These are phyloP conservation scores for Ceratothoa steindachneri DNA, from an alignment of 2,888 invertebrate genomes.

Conservation along the genomic window DNA sequence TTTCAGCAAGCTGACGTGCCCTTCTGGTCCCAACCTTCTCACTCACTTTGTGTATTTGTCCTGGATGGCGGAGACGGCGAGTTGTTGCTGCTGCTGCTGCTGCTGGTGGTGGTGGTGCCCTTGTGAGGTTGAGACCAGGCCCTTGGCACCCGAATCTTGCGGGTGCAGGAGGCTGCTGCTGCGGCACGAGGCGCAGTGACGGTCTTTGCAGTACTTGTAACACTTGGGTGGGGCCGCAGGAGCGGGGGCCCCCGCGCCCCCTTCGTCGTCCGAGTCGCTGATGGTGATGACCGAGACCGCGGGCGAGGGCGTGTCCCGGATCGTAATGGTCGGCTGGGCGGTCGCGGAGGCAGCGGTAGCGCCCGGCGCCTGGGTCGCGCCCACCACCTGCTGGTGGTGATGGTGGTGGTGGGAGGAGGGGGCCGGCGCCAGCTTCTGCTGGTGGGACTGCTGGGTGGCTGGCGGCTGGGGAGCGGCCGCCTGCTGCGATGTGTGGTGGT, in stretches of 20 bases:
- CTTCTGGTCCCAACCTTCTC: no score
- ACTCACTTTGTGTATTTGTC: conserved; percentile 36
- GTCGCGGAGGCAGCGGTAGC: neutral
- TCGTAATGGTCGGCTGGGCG: conserved; percentile 82
- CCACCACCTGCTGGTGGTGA: neutral
- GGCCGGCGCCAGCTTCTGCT: neutral
- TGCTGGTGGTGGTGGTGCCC: neutral
- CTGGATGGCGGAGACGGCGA: conserved; percentile 4
- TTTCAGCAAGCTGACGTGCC: no score
- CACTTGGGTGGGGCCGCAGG: conserved; percentile 3
- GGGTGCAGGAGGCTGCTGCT: conserved; percentile 20
- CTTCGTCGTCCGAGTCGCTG: conserved; percentile 89
- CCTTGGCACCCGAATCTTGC: conserved; percentile 24
- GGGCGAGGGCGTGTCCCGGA: conserved; percentile 90
- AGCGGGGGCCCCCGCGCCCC: conserved; percentile 55
- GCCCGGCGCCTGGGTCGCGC: neutral
- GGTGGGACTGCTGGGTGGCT: neutral
- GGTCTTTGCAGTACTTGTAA: conserved; percentile 33
- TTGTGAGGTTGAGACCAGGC: conserved; percentile 6
- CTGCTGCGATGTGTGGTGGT: neutral
- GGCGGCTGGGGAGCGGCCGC: neutral
- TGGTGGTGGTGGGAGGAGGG: neutral
- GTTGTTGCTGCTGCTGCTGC: neutral
- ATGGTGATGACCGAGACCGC: conserved; percentile 92
- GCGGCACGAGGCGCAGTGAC: conserved; percentile 41